Conservation (phyloP, 2,113 vertebrate genomes). For the Phoenicopterus ruber region DNA sequence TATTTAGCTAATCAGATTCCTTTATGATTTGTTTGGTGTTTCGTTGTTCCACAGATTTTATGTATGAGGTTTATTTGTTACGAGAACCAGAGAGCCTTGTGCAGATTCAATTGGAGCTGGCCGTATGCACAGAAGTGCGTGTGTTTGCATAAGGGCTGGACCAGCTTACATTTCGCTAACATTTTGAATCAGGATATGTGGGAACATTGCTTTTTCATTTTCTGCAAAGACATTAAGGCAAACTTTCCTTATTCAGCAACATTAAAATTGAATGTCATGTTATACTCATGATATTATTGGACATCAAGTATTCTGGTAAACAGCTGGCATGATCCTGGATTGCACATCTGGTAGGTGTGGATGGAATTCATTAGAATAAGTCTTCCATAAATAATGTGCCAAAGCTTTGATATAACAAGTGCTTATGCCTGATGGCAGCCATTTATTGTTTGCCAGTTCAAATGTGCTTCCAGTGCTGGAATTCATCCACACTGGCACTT, state of each 20-base stretch:
- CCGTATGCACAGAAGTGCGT: not conserved
- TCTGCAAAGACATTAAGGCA: not conserved
- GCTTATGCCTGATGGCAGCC: constrained; percentile 53
- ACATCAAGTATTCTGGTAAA: constrained; percentile 50
- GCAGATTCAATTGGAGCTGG: not conserved
- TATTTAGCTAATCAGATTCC: not conserved
- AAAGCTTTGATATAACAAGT: constrained; percentile 62
- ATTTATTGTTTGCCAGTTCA: constrained; percentile 68
- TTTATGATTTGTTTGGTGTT: not conserved
- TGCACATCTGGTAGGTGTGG: constrained; percentile 67
- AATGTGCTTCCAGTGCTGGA: constrained; percentile 59
- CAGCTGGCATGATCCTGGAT: constrained; percentile 46
- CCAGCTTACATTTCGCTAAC: not conserved
- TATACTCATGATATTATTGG: constrained; percentile 4
- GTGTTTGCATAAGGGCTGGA: not conserved
- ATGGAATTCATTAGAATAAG: constrained; percentile 66
- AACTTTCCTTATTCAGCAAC: constrained; percentile 24
- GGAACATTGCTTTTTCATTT: not conserved
- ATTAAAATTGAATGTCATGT: constrained; percentile 31
- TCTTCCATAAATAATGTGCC: constrained; percentile 65
- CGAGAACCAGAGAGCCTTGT: not conserved
- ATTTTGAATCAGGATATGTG: not conserved
- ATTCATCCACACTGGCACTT: constrained; percentile 59
- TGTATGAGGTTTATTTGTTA: not conserved
- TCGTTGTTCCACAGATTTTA: not conserved